Base-by-base conservation (phyloP, 2,888 invertebrate genomes). In the Syrphus vitripennis region DNA sequence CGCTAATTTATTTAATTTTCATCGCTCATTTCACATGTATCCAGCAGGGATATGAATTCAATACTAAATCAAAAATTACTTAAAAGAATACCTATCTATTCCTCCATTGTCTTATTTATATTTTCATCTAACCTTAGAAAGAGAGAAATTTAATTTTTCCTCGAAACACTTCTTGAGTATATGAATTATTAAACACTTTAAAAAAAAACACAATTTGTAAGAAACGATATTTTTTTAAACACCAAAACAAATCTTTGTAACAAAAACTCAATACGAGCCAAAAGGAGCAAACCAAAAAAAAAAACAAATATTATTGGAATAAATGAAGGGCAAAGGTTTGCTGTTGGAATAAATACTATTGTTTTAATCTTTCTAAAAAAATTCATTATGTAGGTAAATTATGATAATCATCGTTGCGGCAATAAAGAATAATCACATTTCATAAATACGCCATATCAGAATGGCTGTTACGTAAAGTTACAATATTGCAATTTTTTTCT, bases 141-240 rank as follows among this genome's bases (percentile, higher is more conserved):
- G 42, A 59, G 55, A 31, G 29, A 50, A 40, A 31, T 77, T 69
- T 65, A 40, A 34, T 80, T 69, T 40, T 45, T 50, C 65, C 59
- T 29, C 48, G 16, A 55, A 57, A 61, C 50, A 75, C 71, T 76
- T 59, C 81, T 75, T 34, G 70, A 80, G 63, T 77, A 81, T 72
- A 57, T 42, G 31, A 34, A 34, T 34, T 34, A 84, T 76, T 76
- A 81, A 75, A 50, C 63, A 76, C 61, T 63, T n/a, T n/a, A n/a
- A 80, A 48, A 81, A 71, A 79, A 80, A 65, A 75, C 80, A 86
- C 81, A 86, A 65, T 81, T 86, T 86, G 81, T 86, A 86, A 86
- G 77, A 81, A 84, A 84, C 59, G 65, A 83, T 86, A 86, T 86
- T 86, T 86, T 86, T 86, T 86, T 86, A 86, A 84, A 81, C 67